A percentile compares a stretch with the other conserved stretches of the same genome.
Evolutionary conservation across 2,797 vertebrate species (phyloP).

Genomic region (Acipenser transmontanus): DNA sequence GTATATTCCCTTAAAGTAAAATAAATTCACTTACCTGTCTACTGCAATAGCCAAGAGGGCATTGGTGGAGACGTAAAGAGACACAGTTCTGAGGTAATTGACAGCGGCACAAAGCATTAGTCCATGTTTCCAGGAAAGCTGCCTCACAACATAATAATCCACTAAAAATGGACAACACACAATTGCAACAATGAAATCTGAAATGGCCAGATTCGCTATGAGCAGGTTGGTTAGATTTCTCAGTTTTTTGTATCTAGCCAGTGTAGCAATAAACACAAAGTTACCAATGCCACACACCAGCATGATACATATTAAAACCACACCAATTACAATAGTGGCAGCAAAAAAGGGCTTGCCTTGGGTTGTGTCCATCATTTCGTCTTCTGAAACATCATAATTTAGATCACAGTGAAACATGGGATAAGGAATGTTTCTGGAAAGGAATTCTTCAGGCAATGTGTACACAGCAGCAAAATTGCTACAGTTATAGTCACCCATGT

Average conservation of each 20-base stretch:
- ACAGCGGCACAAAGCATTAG: slow-evolving; percentile 79
- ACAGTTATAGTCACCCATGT: slow-evolving; percentile 54
- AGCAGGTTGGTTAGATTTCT: slow-evolving; percentile 92
- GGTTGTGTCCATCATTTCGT: slow-evolving; percentile 79
- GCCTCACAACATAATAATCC: slow-evolving; percentile 91
- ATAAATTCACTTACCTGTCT: slow-evolving; percentile 71
- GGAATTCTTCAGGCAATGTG: slow-evolving; percentile 26
- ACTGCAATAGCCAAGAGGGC: slow-evolving; percentile 88
- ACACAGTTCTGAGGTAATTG: slow-evolving; percentile 88
- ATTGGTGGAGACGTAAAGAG: slow-evolving; percentile 92
- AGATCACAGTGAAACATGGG: slow-evolving; percentile 56
- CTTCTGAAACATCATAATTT: slow-evolving; percentile 77
- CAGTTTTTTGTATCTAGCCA: slow-evolving; percentile 86
- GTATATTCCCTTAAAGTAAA: too few species aligned
- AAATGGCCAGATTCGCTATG: slow-evolving; percentile 91
- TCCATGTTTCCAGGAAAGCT: slow-evolving; percentile 90
- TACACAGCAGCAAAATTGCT: slow-evolving; percentile 35
- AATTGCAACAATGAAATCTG: slow-evolving; percentile 88
- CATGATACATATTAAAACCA: slow-evolving; percentile 85
- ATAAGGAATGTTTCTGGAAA: slow-evolving; percentile 42
- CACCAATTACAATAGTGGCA: slow-evolving; percentile 79
- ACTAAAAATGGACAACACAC: slow-evolving; percentile 94
- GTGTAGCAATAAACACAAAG: slow-evolving; percentile 81
- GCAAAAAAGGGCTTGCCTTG: slow-evolving; percentile 81
- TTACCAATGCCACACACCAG: slow-evolving; percentile 89